Conservation (phyloP, 2,888 invertebrate species). For the Phengaris arion region DNA sequence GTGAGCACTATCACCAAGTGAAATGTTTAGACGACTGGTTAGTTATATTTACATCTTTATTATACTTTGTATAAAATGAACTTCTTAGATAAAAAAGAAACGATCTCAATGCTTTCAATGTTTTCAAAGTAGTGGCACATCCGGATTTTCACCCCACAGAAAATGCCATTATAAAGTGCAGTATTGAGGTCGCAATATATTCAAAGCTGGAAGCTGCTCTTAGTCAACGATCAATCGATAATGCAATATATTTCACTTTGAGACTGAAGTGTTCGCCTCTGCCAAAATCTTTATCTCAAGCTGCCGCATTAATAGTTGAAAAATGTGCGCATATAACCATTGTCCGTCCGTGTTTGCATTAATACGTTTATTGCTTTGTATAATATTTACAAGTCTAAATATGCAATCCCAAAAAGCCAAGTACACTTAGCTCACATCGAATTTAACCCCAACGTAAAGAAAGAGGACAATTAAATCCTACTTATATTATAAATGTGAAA, state of each 20-base stretch:
- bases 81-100: neutral
- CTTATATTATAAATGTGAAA: too few species aligned
- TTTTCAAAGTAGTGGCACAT: neutral
- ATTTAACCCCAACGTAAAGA: too few species aligned
- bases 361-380: slow-evolving; percentile 3
- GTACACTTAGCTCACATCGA: too few species aligned
- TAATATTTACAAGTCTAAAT: neutral
- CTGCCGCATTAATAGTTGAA: slow-evolving; percentile 16
- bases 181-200: slow-evolving; percentile 20
- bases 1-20: too few species aligned
- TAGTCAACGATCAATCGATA: slow-evolving; percentile 20
- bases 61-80: too few species aligned
- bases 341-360: slow-evolving; percentile 1
- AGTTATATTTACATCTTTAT: too few species aligned
- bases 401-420: neutral
- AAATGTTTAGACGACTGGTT: too few species aligned
- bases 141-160: slow-evolving; percentile 3
- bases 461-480: too few species aligned
- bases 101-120: neutral
- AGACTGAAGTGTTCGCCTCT: slow-evolving; percentile 10
- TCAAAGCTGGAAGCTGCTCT: slow-evolving; percentile 11
- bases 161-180: slow-evolving; percentile 21
- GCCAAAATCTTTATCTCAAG: slow-evolving; percentile 19
- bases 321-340: neutral
- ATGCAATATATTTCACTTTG: slow-evolving; percentile 20